Evolutionary conservation across 2,797 vertebrate genomes (phyloP), one percentile per base, ranked within the genome.

Genomic region (Acanthis flammea): DNA sequence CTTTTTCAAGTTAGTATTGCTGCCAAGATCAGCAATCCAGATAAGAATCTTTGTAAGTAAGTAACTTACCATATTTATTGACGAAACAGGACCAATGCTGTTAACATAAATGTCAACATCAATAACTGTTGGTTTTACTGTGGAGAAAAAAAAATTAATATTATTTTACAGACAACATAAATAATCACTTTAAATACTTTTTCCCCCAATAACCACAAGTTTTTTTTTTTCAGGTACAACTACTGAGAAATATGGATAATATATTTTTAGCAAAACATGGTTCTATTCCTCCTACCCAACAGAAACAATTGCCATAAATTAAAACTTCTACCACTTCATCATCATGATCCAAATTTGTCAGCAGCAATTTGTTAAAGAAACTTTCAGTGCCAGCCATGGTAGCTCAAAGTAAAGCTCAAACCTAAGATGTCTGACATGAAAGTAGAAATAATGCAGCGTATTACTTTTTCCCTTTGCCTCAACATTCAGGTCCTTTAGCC

Each of bases 31-130:
- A 33, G n/a, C 8, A 37, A 25, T 68, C 23, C 44, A 77, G 76
- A 95, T 50, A 93, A 90, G 96, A 88, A 92, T 67, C 33, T 94
- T 84, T 90, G 41, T 74, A 55, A 60, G 41, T 74, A 55, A 60
- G 53, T 68, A 70, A 98, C 99, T 99, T 98, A 99, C 99, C 99
- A 99, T 99, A 94, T 99, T 99, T 96, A 99, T 99, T 75, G 99
- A 99, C n/a, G 99, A 99, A 95, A 99, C 99, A 1, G 99, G 99
- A 75, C 99, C 99, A 83, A 99, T 99, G 98, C 99, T 99, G 98
- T 99, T 99, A 95, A 99, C 98, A 63, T 99, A 99, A 95, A 99
- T 99, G 95, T 99, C 99, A 94, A 99, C 99, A 76, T 99, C 98
- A 79, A 99, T 98, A 90, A 99, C 97, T 3, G 99, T 99, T 14